Percentiles rank a stretch among this genome's conserved stretches.
These are phyloP conservation scores for Graptemys geographica DNA, from an alignment of 2,797 vertebrate genomes.

Conservation along the genomic window DNA sequence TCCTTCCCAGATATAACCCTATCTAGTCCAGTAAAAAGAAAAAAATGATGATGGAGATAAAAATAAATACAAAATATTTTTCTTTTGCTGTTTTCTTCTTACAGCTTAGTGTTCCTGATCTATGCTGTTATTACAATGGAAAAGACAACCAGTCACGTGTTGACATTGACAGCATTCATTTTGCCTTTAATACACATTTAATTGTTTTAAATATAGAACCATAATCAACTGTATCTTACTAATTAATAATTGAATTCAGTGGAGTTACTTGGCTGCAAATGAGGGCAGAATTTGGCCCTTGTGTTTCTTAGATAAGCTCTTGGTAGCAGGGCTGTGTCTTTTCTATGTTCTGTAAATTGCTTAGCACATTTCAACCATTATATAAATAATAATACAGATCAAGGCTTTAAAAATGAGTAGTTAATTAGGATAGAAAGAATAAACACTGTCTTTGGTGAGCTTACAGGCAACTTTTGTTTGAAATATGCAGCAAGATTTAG, in stretches of 20 bases:
- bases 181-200: neutral
- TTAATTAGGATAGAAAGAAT: neutral
- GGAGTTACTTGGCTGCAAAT: neutral
- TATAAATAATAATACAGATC: neutral
- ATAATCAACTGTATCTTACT: neutral
- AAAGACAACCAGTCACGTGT: neutral
- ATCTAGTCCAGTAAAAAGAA: constrained; percentile 6
- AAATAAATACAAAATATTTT: neutral
- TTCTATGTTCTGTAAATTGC: neutral
- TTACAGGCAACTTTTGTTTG: neutral
- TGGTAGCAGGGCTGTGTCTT: neutral
- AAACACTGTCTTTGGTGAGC: neutral
- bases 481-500: neutral
- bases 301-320: neutral
- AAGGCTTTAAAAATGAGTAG: neutral
- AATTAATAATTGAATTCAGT: neutral
- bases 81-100: neutral
- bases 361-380: neutral
- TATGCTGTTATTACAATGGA: neutral
- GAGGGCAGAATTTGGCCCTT: neutral
- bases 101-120: neutral
- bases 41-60: constrained; percentile 13
- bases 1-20: neutral
- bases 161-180: neutral
- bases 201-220: neutral